Evolutionary conservation across 2,113 vertebrate genomes (phyloP), one percentile per base, ranked within the genome.

Genomic region (Perca flavescens): DNA sequence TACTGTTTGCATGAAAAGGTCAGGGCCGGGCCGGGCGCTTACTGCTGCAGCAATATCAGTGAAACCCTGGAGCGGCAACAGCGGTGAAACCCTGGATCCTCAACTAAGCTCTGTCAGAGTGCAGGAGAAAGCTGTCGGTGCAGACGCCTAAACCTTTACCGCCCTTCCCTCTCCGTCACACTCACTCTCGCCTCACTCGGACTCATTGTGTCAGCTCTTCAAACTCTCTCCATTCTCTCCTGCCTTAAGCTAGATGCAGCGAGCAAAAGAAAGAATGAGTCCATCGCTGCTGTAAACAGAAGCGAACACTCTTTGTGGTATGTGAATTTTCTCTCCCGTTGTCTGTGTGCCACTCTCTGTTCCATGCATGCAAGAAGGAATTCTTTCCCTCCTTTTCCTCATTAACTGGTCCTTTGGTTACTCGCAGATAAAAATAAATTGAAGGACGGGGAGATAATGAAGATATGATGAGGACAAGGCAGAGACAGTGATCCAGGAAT

Each of bases 171-270:
- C 83, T 86, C 63, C 65, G 83, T 88, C 88, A 57, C 70, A 36
- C 79, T 83, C 80, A 50, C 82, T 77, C 81, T 77, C 60, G 73
- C 81, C 89, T 90, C 65, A 13, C 74, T 90, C 87, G 88, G 88
- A 92, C 84, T 92, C 90, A 84, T 60, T 74, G 86, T 91, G 91
- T 90, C 91, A 92, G 88, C 88, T 84, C 88, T 88, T 91, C 90
- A 91, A 87, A 89, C 87, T 58, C 70, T 62, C 84, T 70, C 84
- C 49, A 34, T 66, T 88, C 89, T 69, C 86, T 69, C 64, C 79
- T 31, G 86, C 91, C 90, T 76, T 58, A 34, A 93, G 83, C 85
- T 22, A 82, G 82, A 80, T 21, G 47, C 65, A 56, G 84, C 85
- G 68, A 85, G 79, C 80, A 86, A 89, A 73, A 81, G 77, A 58